These are phyloP conservation scores for Xestia ashworthii DNA, from an alignment of 2,888 invertebrate genomes.

Conservation along the genomic window DNA sequence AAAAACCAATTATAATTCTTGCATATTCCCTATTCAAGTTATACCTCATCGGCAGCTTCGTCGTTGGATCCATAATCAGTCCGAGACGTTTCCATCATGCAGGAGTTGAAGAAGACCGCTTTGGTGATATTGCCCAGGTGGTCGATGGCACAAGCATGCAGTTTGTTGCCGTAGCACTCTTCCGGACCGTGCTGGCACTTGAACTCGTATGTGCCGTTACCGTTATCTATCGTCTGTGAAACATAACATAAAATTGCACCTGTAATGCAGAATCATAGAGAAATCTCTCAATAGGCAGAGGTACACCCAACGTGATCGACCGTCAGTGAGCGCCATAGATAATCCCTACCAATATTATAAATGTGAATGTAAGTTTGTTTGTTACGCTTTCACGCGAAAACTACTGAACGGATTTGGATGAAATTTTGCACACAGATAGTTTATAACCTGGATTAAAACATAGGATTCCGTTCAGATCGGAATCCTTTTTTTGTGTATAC, in stretches of 20 bases:
- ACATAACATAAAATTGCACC: background rate
- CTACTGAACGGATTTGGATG: no score
- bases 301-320: no score
- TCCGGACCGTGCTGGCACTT: slow-evolving; percentile 93
- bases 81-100: slow-evolving; percentile 91
- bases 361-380: no score
- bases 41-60: slow-evolving; percentile 67
- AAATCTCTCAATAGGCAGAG: background rate
- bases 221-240: slow-evolving; percentile 63
- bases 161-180: slow-evolving; percentile 94
- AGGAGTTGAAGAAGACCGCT: slow-evolving; percentile 91
- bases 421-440: no score
- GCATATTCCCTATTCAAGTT: no score
- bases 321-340: no score
- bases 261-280: background rate
- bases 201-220: slow-evolving; percentile 81
- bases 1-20: no score
- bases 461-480: no score
- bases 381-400: no score
- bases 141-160: slow-evolving; percentile 92
- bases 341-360: no score
- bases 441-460: no score
- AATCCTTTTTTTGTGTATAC: no score
- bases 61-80: slow-evolving; percentile 71
- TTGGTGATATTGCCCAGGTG: slow-evolving; percentile 88